Evolutionary conservation across 2,113 vertebrate genomes (phyloP).

Genomic region (Athene cunicularia): DNA sequence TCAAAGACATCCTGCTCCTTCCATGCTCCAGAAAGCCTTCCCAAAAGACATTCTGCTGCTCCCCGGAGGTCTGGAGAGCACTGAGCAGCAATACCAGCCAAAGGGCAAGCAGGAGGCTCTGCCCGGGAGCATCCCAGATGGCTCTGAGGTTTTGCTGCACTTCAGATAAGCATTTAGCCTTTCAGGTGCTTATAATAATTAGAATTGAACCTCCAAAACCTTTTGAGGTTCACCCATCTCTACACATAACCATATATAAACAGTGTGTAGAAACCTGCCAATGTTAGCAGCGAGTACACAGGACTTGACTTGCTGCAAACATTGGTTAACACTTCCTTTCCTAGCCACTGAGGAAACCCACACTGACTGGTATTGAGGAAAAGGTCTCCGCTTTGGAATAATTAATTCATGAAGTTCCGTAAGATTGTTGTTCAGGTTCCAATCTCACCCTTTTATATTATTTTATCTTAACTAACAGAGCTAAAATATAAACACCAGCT

Average conservation of each 20-base stretch:
- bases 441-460: not conserved
- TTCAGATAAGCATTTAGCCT: not conserved
- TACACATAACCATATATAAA: constrained; percentile 17
- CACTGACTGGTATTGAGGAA: constrained; percentile 40
- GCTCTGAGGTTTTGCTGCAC: not conserved
- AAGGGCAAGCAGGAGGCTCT: not conserved
- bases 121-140: not conserved
- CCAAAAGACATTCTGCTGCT: not conserved
- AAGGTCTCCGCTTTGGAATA: constrained; percentile 50
- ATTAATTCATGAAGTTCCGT: constrained; percentile 22
- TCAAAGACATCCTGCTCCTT: not conserved
- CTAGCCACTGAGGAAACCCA: constrained; percentile 51
- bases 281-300: constrained; percentile 1
- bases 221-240: constrained; percentile 38
- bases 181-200: not conserved
- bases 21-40: not conserved
- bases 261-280: constrained; percentile 35
- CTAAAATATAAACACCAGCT: constrained; percentile 58
- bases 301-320: constrained; percentile 58
- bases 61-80: not conserved
- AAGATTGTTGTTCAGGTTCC: constrained; percentile 28
- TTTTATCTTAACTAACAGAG: constrained; percentile 50
- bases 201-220: not conserved
- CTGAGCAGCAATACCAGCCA: accelerated
- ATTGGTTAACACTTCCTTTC: constrained; percentile 57